Evolutionary conservation across 2,888 invertebrate species (phyloP), one percentile per base, ranked within the genome.

Genomic region (Platycnemis pennipes): DNA sequence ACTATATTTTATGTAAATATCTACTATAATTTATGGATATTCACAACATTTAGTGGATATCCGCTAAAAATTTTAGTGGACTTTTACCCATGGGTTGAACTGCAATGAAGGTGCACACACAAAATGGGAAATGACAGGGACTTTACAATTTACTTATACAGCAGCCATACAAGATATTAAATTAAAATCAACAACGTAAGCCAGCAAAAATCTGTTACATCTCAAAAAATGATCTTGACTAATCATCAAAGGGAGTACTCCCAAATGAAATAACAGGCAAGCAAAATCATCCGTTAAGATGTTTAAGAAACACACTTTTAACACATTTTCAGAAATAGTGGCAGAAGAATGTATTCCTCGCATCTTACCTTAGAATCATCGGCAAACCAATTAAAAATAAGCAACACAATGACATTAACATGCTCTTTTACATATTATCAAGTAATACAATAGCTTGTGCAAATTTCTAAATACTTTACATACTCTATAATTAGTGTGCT

Each of bases 331-430:
- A 77, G 77, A 77, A 22, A 63, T 63, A 49, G 11, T 26, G 19
- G 77, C 37, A 77, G 77, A n/a, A 77, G 77, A 37, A 91, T 11
- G 44, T 91, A 91, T 11, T 91, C 63, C 42, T 44, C n/a, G 44
- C 63, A 91, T 91, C 91, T 91, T 91, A 91, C 91, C 91, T 91
- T 91, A 42, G 56, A 56, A 91, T 91, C 91, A 63, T 91, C 91
- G 1, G 91, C 91, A 91, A 91, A 91, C 63, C 91, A 91, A 91
- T 91, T 91, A 56, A 91, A n/a, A 91, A 91, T 91, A 91, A 91
- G 91, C 91, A 91, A 91, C 91, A 91, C 91, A 91, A 91, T 91
- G 63, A 91, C 63, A 69, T 91, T 91, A 91, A 91, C 91, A 91
- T 91, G 91, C 91, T 91, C n/a, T 91, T n/a, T n/a, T 56, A 63